Conservation (phyloP, 2,797 vertebrate genomes). For the Oreonectes daqikongensis region DNA sequence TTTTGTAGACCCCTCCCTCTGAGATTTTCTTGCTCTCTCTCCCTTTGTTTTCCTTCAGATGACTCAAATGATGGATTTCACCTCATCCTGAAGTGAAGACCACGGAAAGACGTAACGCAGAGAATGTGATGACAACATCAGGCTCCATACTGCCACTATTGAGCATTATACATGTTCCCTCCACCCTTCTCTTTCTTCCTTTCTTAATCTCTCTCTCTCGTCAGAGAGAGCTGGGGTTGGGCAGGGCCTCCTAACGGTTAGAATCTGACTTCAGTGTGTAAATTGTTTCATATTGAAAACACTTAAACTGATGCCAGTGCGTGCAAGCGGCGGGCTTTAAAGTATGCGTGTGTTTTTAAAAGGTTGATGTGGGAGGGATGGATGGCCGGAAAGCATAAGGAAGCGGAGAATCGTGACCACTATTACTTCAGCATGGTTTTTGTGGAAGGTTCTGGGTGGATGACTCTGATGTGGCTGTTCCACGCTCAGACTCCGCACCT, state of each 20-base stretch:
- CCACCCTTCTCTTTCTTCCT: constrained; percentile 63
- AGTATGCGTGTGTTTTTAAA: constrained; percentile 58
- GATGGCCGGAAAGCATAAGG: constrained; percentile 46
- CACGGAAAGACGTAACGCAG: constrained; percentile 68
- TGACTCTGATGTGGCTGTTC: not conserved
- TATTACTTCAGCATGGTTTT: constrained; percentile 44
- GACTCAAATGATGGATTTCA: constrained; percentile 83
- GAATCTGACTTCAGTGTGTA: constrained; percentile 85
- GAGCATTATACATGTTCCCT: constrained; percentile 55
- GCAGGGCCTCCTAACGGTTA: constrained; percentile 80
- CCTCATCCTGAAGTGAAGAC: constrained; percentile 80
- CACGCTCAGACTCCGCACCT: constrained; percentile 32
- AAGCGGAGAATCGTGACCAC: constrained; percentile 38
- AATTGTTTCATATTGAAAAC: constrained; percentile 88
- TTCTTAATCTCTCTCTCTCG: constrained; percentile 60
- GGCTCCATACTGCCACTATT: constrained; percentile 66
- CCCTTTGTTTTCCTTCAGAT: constrained; percentile 63
- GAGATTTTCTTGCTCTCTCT: not conserved
- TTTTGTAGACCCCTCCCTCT: not conserved
- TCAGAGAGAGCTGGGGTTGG: constrained; percentile 67
- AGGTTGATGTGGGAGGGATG: constrained; percentile 38
- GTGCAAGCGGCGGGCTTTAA: constrained; percentile 34
- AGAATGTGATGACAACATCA: constrained; percentile 58
- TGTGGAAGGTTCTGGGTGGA: constrained; percentile 25
- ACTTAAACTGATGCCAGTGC: constrained; percentile 63